Evolutionary conservation across 2,888 invertebrate genomes (phyloP).

Genomic region (Cinara cedri): DNA sequence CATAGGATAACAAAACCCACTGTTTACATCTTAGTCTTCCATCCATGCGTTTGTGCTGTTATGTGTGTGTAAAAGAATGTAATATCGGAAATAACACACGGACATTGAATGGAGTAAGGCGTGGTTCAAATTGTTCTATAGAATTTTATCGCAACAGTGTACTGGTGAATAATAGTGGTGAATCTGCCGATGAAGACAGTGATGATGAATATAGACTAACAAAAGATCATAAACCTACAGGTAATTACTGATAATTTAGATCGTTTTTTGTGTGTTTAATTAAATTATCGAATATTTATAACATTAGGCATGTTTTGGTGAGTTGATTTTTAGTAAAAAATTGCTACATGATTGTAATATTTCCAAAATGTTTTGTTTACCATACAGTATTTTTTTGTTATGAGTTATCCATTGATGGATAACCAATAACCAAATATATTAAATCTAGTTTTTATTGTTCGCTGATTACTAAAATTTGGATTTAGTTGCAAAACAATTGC

Average conservation of each 20-base stretch:
- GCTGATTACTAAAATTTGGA: too few species aligned
- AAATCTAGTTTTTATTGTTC: too few species aligned
- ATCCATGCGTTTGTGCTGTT: constrained; percentile 87
- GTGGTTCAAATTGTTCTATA: constrained; percentile 48
- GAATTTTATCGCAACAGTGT: constrained; percentile 45
- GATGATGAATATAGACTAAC: constrained; percentile 61
- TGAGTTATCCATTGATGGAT: too few species aligned
- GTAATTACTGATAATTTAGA: constrained; percentile 59
- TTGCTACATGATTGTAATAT: too few species aligned
- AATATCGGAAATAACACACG: constrained; percentile 66
- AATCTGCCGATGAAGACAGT: constrained; percentile 59
- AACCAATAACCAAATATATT: too few species aligned
- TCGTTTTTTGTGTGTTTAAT: neutral
- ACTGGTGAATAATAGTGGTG: constrained; percentile 47
- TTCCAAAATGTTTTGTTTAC: too few species aligned
- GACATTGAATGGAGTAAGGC: constrained; percentile 63
- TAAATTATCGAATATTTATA: neutral
- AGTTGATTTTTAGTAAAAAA: too few species aligned
- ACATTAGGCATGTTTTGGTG: too few species aligned
- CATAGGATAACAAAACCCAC: constrained; percentile 71
- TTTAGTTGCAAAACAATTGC: too few species aligned
- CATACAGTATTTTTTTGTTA: too few species aligned
- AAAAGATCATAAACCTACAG: constrained; percentile 63
- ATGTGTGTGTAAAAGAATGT: constrained; percentile 83
- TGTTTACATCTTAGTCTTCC: constrained; percentile 84